Evolutionary conservation across 1,140 invertebrate genomes (phyloP).

Genomic region (Hylyphantes graminicola): DNA sequence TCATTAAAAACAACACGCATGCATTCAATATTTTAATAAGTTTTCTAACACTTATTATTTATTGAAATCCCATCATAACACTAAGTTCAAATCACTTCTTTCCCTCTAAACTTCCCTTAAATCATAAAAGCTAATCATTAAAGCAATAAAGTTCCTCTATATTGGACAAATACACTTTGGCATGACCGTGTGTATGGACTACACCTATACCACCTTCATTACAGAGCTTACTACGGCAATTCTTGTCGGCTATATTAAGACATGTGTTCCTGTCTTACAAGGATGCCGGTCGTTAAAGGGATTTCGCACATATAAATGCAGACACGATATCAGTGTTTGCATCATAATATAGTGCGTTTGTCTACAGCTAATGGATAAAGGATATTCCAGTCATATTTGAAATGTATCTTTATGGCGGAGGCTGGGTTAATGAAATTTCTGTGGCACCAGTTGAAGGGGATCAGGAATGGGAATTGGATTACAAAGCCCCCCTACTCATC

Average conservation of each 20-base stretch:
- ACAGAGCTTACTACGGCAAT: constrained; percentile 20
- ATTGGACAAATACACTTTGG: neutral
- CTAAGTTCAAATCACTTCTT: neutral
- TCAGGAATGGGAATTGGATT: constrained; percentile 15
- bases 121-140: neutral
- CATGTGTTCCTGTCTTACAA: constrained; percentile 26
- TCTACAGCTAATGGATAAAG: constrained; percentile 32
- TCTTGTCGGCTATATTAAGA: constrained; percentile 40
- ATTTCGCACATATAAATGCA: constrained; percentile 24
- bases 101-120: neutral
- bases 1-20: too few species aligned
- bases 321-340: constrained; percentile 22
- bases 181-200: constrained; percentile 5
- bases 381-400: constrained; percentile 38
- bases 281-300: constrained; percentile 23
- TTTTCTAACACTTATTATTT: neutral
- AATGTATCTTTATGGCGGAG: constrained; percentile 46
- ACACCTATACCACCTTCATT: constrained; percentile 25
- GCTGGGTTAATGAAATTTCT: constrained; percentile 43
- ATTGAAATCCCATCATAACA: neutral
- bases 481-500: constrained; percentile 18
- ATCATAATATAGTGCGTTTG: constrained; percentile 34
- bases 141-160: constrained; percentile 11
- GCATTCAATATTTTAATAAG: neutral
- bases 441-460: constrained; percentile 34